Conservation (phyloP, 2,113 vertebrate species). For the Gallinago jamesoni region DNA sequence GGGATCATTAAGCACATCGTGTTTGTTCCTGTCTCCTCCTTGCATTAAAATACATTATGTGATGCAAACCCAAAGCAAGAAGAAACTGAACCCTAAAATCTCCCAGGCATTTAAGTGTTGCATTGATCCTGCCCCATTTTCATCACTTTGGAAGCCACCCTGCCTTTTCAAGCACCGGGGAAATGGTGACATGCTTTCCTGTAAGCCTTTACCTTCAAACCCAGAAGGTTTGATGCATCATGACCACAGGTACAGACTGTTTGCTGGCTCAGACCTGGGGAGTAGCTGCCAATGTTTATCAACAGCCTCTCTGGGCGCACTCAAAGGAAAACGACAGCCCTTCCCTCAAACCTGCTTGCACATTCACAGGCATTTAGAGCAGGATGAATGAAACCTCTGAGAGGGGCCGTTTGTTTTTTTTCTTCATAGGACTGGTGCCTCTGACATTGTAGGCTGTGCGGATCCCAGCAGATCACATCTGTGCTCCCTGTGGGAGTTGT, state of each 20-base stretch:
- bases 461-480: conserved; percentile 13
- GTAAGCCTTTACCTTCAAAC: not conserved
- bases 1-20: not conserved
- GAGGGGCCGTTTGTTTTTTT: not conserved
- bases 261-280: not conserved
- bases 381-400: conserved; percentile 52
- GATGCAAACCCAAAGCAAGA: not conserved
- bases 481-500: conserved; percentile 5
- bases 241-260: not conserved
- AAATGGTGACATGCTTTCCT: not conserved
- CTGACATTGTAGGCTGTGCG: not conserved
- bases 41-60: not conserved
- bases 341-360: not conserved
- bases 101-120: not conserved
- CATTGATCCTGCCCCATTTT: not conserved
- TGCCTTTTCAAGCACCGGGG: not conserved
- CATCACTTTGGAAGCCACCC: not conserved
- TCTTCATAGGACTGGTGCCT: not conserved
- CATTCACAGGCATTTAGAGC: not conserved
- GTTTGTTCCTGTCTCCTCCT: not conserved
- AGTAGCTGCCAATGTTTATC: not conserved
- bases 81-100: not conserved
- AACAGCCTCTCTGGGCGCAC: not conserved
- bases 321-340: not conserved
- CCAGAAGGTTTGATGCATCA: not conserved